Evolutionary conservation across 2,888 invertebrate species (phyloP).

Genomic region (Ochropacha duplaris): DNA sequence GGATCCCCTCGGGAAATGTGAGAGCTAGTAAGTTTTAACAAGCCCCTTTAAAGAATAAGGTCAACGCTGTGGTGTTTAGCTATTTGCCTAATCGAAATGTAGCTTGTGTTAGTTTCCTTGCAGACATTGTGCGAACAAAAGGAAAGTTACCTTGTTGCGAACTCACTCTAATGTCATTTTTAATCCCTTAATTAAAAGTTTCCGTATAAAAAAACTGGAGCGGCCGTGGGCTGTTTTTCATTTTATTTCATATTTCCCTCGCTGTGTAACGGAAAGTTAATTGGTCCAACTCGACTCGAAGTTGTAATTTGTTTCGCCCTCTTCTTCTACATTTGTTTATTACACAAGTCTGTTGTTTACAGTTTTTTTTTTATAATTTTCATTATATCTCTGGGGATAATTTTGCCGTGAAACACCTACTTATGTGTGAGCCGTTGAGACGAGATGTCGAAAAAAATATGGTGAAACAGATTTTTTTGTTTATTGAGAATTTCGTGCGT

Average conservation of each 20-base stretch:
- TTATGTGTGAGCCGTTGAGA: constrained; percentile 7
- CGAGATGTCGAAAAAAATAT: constrained; percentile 27
- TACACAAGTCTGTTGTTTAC: constrained; percentile 61
- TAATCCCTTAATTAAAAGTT: constrained; percentile 83
- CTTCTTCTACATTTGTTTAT: constrained; percentile 71
- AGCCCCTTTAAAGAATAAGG: constrained; percentile 41
- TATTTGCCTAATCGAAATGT: constrained; percentile 51
- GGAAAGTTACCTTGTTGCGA: constrained; percentile 70
- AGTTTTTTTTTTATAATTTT: constrained; percentile 52
- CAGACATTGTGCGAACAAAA: constrained; percentile 57
- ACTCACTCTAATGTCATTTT: constrained; percentile 79
- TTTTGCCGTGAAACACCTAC: constrained; percentile 17
- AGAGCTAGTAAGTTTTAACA: constrained; percentile 44
- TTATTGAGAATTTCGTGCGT: constrained; percentile 23
- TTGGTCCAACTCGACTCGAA: constrained; percentile 76
- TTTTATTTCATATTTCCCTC: constrained; percentile 79
- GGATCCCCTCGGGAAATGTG: constrained; percentile 23
- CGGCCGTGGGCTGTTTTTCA: constrained; percentile 72
- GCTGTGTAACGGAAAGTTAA: constrained; percentile 79
- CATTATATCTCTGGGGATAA: constrained; percentile 33
- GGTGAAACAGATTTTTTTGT: constrained; percentile 22
- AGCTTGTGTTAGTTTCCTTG: constrained; percentile 42
- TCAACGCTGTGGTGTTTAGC: constrained; percentile 34
- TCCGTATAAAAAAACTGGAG: constrained; percentile 61
- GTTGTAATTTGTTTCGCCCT: constrained; percentile 79